A percentile compares a stretch with the other conserved stretches of the same genome.
phyloP scores from a whole-genome alignment of 2,797 vertebrate species.

The Trachops cirrhosus region DNA sequence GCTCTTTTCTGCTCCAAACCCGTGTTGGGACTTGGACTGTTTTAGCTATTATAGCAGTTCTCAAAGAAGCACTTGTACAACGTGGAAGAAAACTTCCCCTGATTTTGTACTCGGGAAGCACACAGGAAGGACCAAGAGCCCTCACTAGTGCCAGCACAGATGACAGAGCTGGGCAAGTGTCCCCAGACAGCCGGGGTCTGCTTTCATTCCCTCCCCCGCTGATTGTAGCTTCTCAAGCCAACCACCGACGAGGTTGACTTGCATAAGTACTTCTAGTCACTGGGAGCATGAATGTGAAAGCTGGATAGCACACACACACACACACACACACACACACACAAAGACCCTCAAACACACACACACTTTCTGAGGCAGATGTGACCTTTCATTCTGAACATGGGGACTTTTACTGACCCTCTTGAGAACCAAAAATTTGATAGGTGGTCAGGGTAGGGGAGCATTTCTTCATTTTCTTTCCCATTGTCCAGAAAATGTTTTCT shows the following conservation, averaged over 20 bases:
- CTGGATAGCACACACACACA: accelerated
- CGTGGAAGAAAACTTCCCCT: conserved; percentile 37
- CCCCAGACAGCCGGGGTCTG: conserved; percentile 24
- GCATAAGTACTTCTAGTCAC: not conserved
- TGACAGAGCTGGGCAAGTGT: conserved; percentile 2
- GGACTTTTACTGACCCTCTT: too few relatives aligned
- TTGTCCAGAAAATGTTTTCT: not conserved
- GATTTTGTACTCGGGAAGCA: conserved; percentile 52
- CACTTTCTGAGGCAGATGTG: not conserved
- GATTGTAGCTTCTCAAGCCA: not conserved
- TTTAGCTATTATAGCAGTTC: not conserved
- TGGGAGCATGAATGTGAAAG: not conserved
- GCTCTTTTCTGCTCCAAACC: conserved; percentile 35
- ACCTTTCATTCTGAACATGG: not conserved
- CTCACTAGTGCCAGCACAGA: conserved; percentile 39
- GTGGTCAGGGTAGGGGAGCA: too few relatives aligned
- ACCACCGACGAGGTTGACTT: not conserved
- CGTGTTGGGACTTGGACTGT: conserved; percentile 39
- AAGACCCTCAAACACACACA: too few relatives aligned
- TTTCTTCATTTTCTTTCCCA: not conserved
- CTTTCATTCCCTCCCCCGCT: not conserved
- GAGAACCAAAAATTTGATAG: not conserved
- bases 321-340: not conserved
- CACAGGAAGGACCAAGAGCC: conserved; percentile 65
- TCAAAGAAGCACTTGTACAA: conserved; percentile 68